Percentiles rank a stretch among this genome's conserved stretches.
Evolutionary conservation across 2,113 vertebrate species (phyloP).

Genomic region (Dasypus novemcinctus): DNA sequence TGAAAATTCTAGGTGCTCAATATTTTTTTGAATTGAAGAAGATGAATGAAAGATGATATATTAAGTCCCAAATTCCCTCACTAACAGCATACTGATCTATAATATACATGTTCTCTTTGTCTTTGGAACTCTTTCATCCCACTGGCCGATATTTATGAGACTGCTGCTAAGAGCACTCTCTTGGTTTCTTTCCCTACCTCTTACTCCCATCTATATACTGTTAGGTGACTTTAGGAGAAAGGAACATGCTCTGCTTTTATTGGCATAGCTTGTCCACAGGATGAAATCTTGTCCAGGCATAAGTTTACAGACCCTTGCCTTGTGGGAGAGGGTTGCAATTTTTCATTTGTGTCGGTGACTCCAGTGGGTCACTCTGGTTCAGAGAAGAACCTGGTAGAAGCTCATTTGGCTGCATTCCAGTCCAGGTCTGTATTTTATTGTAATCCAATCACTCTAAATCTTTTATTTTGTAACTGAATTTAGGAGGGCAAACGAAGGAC

Average conservation of each 20-base stretch:
- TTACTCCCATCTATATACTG: background rate
- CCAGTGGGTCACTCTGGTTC: background rate
- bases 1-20: background rate
- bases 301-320: background rate
- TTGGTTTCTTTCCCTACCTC: background rate
- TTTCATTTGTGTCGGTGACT: background rate
- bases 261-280: background rate
- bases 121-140: background rate
- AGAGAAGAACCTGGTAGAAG: background rate
- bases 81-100: background rate
- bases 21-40: background rate
- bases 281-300: background rate
- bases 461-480: conserved; percentile 16
- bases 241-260: background rate
- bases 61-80: background rate
- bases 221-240: background rate
- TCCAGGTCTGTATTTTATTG: background rate
- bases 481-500: background rate
- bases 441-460: background rate
- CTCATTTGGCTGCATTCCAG: background rate
- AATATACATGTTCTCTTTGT: background rate
- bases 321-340: background rate
- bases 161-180: background rate
- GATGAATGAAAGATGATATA: background rate
- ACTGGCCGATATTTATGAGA: too few species aligned